Percentiles rank a stretch among this genome's conserved stretches.
phyloP scores from a whole-genome alignment of 1,140 invertebrate genomes.

The Coenobita brevimanus region DNA sequence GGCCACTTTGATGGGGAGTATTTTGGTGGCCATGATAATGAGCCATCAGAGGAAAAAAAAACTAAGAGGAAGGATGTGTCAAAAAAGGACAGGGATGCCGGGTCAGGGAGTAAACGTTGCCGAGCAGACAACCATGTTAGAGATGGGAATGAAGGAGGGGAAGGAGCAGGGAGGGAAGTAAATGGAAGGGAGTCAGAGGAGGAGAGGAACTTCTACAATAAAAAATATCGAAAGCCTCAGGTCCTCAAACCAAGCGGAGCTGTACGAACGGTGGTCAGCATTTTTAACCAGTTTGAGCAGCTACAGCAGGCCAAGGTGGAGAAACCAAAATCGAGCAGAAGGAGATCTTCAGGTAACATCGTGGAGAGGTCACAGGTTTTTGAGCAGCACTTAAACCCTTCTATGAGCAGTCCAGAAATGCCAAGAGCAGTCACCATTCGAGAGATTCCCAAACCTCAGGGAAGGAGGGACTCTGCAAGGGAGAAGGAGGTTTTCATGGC shows the following conservation, averaged over 20 bases:
- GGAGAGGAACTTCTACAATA: conserved; percentile 43
- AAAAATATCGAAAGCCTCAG: conserved; percentile 47
- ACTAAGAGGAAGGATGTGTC: background rate
- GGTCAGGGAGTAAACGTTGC: background rate
- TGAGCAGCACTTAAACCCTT: conserved; percentile 44
- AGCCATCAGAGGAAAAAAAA: background rate
- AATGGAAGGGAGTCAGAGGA: background rate
- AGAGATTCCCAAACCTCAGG: conserved; percentile 48
- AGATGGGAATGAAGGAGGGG: background rate
- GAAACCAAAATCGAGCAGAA: conserved; percentile 77
- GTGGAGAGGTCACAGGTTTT: conserved; percentile 76
- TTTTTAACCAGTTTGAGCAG: conserved; percentile 70
- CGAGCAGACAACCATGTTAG: background rate
- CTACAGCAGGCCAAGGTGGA: conserved; percentile 74
- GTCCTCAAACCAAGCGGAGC: conserved; percentile 63
- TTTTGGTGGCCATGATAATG: background rate
- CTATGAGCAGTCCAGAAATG: conserved; percentile 68
- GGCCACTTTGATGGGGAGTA: background rate
- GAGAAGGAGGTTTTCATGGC: conserved; percentile 71
- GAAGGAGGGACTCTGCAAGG: conserved; percentile 65
- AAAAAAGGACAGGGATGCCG: background rate
- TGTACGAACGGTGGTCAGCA: conserved; percentile 60
- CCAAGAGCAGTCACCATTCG: conserved; percentile 4
- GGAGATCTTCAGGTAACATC: conserved; percentile 81
- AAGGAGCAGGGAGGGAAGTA: background rate